Base-by-base conservation (phyloP, 2,888 invertebrate species). In the Sepiola atlantica region DNA sequence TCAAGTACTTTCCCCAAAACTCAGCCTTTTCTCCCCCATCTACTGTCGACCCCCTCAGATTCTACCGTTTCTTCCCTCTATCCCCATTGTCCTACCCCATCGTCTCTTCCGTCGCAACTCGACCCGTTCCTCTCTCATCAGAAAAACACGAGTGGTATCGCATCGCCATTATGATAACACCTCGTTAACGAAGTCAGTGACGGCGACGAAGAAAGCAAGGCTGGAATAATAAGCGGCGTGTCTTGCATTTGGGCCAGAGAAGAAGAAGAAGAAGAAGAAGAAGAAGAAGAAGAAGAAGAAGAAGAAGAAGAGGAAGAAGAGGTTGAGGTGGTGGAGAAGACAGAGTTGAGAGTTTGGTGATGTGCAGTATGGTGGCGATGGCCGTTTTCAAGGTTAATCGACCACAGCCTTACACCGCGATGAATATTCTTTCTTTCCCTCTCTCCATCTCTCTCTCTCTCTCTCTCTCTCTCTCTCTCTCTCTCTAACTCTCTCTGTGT, bases 101-200 rank as follows among this genome's bases (percentile, higher is more conserved):
- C 77, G 28, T 61, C 77, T n/a, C n/a, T n/a, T 77, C 77, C 77
- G n/a, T 10, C 24, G 77, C n/a, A 77, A 77, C 16, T 28, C n/a
- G n/a, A 77, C 28, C 77, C 16, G n/a, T 77, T 24, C n/a, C 77
- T n/a, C 77, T 77, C n/a, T 77, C 77, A n/a, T n/a, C 77, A 77
- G 77, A 77, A 77, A 77, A 77, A 77, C n/a, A 12, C 77, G n/a
- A 77, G n/a, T 77, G 77, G n/a, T 77, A 77, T 77, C 77, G n/a
- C 77, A 14, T n/a, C n/a, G 77, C n/a, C 77, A 77, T 77, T 77
- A 77, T 77, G 77, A 77, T 77, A 77, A 77, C 77, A 77, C 77
- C 77, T 77, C 77, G 77, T 77, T 77, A 77, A 77, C 77, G 77
- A 77, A 32, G n/a, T 3, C 20, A 32, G 32, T n/a, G n/a, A 32